These are phyloP conservation scores for Drosophila biarmipes DNA, from an alignment of 1,140 invertebrate species.

Conservation along the genomic window DNA sequence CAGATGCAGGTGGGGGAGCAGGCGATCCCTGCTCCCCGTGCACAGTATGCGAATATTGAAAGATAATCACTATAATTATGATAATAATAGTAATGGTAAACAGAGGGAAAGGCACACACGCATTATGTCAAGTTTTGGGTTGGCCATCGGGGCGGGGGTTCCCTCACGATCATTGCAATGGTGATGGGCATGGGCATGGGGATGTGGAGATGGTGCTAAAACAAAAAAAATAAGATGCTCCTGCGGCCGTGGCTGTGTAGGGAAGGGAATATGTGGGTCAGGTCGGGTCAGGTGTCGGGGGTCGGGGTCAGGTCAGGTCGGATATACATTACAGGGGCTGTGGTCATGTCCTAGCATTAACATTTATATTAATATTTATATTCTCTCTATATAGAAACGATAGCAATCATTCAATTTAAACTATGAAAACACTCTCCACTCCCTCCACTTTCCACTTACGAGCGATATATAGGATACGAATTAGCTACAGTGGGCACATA, in stretches of 20 bases:
- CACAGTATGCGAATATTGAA: constrained; percentile 9
- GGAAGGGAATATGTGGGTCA: background rate
- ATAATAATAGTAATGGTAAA: constrained; percentile 50
- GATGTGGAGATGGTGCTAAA: constrained; percentile 6
- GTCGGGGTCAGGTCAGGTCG: background rate
- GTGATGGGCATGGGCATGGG: background rate
- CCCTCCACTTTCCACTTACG: constrained; percentile 26
- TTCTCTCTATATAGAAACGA: constrained; percentile 30
- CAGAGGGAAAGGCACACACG: constrained; percentile 50
- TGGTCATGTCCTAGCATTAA: constrained; percentile 42
- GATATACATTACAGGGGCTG: constrained; percentile 31
- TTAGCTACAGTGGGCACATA: constrained; percentile 70
- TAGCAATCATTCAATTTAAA: constrained; percentile 38
- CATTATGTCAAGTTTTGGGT: constrained; percentile 41
- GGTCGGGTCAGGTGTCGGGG: background rate
- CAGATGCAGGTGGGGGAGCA: background rate
- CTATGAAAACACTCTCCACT: constrained; percentile 41
- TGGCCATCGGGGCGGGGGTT: constrained; percentile 6
- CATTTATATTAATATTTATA: constrained; percentile 34
- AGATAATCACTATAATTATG: constrained; percentile 25
- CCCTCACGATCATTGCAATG: constrained; percentile 4
- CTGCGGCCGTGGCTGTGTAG: background rate
- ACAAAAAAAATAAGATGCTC: constrained; percentile 14
- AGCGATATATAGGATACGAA: constrained; percentile 57
- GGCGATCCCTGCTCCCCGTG: background rate